Percentiles rank a stretch among this genome's conserved stretches.
phyloP scores from a whole-genome alignment of 2,797 vertebrate genomes.

The Rhyacichthys aspro region DNA sequence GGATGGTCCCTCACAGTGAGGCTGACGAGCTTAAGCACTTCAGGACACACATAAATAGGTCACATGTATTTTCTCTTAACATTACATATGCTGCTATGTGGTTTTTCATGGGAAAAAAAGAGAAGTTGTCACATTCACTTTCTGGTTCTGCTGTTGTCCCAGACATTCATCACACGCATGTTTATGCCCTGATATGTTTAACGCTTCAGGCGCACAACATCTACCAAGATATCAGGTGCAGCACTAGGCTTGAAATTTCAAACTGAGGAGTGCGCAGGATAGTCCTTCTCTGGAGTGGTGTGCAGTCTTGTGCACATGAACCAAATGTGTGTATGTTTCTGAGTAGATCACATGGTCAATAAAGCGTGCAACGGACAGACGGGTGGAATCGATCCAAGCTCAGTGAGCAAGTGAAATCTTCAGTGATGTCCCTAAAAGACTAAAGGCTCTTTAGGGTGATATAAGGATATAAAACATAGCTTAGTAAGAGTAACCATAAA shows the following conservation, averaged over 20 bases:
- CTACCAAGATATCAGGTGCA: constrained; percentile 32
- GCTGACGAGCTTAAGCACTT: constrained; percentile 20
- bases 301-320: too few relatives aligned
- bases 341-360: constrained; percentile 79
- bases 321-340: constrained; percentile 43
- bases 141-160: constrained; percentile 10
- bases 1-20: constrained; percentile 71
- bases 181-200: constrained; percentile 30
- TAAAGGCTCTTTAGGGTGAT: not conserved
- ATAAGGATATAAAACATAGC: not conserved
- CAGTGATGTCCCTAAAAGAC: constrained; percentile 45
- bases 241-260: constrained; percentile 14
- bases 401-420: constrained; percentile 53
- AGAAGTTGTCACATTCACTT: not conserved
- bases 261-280: constrained; percentile 20
- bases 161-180: constrained; percentile 15
- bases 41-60: constrained; percentile 65
- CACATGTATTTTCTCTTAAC: constrained; percentile 55
- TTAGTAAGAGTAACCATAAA: not conserved
- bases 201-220: constrained; percentile 21
- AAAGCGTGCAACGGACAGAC: constrained; percentile 74
- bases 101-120: constrained; percentile 36
- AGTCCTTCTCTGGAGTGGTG: constrained; percentile 30
- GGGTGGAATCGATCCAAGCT: constrained; percentile 67
- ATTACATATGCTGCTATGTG: constrained; percentile 38